Evolutionary conservation across 2,888 invertebrate species (phyloP), one percentile per base, ranked within the genome.

Genomic region (Linnaemya vulpina): DNA sequence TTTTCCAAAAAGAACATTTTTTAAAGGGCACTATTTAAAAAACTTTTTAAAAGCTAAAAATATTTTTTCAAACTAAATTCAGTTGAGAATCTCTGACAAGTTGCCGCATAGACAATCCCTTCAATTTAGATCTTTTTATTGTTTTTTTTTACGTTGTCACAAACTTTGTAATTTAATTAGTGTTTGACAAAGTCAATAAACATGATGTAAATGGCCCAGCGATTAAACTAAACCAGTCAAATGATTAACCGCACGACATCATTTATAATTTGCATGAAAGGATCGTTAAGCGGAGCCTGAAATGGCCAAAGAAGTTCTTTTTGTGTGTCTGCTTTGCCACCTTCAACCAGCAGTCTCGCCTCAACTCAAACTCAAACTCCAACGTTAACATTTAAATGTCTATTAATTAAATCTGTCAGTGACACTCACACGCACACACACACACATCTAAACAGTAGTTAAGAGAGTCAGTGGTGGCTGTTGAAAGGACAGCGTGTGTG

Each of bases 381-480:
- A 55, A 13, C 62, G 55, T 71, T 60, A 84, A 65, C 76, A 73
- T 67, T 83, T 74, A 79, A 76, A 68, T 71, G 85, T 85, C 82
- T 82, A 82, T 85, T 85, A 85, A 85, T 82, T 85, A 85, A 82
- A 67, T 30, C 75, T 77, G 63, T 58, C 82, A 51, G 65, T n/a
- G 71, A 70, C 82, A 76, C 82, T 82, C 82, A 77, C 76, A 58
- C 76, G 77, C 40, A 70, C 82, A 76, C 82, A 76, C 82, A 77
- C 76, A 58, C 76, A 83, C 40, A 20, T 13, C 13, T 58, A n/a
- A 67, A 53, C 53, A 63, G 77, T 51, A 43, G 76, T 58, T 53
- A 40, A 55, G 40, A 15, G 30, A 46, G n/a, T 13, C 43, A 58
- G 20, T 40, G 15, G 15, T 35, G 40, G 38, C 11, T 68, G 38